Percentiles rank a stretch among this genome's conserved stretches.
These are phyloP conservation scores for Mus minutoides DNA, from an alignment of 2,797 vertebrate genomes.

Conservation along the genomic window DNA sequence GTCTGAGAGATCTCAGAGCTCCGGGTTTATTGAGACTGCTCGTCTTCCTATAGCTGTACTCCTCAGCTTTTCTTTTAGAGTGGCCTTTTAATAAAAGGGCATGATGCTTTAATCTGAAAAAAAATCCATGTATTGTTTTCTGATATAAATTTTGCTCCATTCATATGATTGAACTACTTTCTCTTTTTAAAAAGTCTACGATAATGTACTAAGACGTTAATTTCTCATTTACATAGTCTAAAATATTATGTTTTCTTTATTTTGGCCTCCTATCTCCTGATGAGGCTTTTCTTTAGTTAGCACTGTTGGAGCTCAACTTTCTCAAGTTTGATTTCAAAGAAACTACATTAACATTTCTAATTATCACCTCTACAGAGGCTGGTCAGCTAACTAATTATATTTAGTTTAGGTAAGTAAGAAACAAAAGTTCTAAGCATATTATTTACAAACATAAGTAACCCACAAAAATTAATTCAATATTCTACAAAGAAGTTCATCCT, in stretches of 20 bases:
- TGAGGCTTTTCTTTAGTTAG: neutral
- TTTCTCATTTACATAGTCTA: neutral
- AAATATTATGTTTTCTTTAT: neutral
- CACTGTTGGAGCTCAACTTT: neutral
- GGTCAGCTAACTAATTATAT: neutral
- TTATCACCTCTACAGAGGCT: neutral
- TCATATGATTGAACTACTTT: neutral
- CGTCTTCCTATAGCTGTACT: no score
- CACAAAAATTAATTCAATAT: neutral
- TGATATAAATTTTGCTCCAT: neutral
- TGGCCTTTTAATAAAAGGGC: neutral
- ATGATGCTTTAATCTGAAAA: neutral
- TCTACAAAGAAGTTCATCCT: neutral
- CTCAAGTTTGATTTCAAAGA: neutral
- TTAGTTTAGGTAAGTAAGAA: no score
- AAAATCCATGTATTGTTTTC: no score
- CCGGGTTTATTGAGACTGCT: no score
- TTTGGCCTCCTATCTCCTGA: neutral
- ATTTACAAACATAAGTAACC: neutral
- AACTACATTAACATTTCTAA: neutral
- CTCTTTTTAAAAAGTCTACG: neutral
- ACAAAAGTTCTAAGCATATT: neutral
- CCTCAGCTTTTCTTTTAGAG: no score
- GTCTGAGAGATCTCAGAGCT: no score
- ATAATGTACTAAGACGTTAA: neutral